phyloP scores from a whole-genome alignment of 2,888 invertebrate species.

The Bembecia ichneumoniformis region DNA sequence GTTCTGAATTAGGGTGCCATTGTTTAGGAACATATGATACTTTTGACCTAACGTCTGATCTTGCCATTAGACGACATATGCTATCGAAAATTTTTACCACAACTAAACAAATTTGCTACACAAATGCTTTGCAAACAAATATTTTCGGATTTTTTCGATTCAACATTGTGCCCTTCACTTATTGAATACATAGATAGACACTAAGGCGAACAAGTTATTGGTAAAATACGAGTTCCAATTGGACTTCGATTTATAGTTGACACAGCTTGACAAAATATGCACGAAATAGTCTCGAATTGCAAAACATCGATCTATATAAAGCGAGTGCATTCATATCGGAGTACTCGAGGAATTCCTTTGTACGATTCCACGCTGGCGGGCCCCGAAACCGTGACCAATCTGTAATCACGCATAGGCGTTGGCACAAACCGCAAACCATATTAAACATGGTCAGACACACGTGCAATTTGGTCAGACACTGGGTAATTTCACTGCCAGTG shows the following conservation, averaged over 20 bases:
- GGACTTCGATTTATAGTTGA: not conserved
- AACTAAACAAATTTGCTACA: too few species aligned
- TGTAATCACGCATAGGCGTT: conserved; percentile 26
- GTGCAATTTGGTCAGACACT: conserved; percentile 23
- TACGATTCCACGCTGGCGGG: conserved; percentile 19
- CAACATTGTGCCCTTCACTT: not conserved
- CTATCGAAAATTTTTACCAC: not conserved
- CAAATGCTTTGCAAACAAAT: too few species aligned
- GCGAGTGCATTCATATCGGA: not conserved
- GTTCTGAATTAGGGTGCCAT: not conserved
- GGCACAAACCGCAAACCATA: conserved; percentile 18
- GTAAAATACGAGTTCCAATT: not conserved
- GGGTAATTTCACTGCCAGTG: conserved; percentile 22
- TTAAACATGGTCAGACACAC: conserved; percentile 18
- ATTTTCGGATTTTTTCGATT: too few species aligned
- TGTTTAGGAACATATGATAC: not conserved
- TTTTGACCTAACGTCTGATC: not conserved
- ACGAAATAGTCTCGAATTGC: not conserved
- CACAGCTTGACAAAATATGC: not conserved
- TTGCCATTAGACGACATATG: not conserved
- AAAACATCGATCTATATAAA: not conserved
- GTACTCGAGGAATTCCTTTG: conserved; percentile 8
- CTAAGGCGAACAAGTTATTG: not conserved
- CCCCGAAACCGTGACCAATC: conserved; percentile 34
- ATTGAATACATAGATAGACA: not conserved